Evolutionary conservation across 53 echinoderm and acorn worm species (phyloP).

Genomic region (Henricia sp.): DNA sequence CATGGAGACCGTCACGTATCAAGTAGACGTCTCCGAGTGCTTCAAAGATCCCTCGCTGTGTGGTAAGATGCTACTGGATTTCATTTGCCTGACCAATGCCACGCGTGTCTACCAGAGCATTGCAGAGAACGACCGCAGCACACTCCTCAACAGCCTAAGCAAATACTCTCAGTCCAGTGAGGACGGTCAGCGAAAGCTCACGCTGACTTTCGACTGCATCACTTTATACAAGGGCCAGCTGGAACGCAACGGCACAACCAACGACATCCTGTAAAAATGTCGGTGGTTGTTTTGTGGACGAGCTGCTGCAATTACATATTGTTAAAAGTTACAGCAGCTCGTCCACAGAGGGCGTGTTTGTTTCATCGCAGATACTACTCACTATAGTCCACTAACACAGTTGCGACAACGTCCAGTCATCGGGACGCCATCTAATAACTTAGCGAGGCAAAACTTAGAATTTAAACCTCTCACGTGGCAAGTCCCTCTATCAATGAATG

Average conservation of each 20-base stretch:
- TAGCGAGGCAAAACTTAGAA: too few species aligned
- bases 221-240: constrained; percentile 57
- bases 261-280: too few species aligned
- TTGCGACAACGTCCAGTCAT: too few species aligned
- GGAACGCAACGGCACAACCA: constrained; percentile 12
- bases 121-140: constrained; percentile 69
- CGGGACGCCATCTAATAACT: too few species aligned
- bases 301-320: too few species aligned
- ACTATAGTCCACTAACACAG: too few species aligned
- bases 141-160: constrained; percentile 67
- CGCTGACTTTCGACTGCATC: constrained; percentile 82
- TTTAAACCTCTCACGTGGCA: too few species aligned
- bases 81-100: constrained; percentile 93
- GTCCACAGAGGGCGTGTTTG: too few species aligned
- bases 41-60: constrained; percentile 63
- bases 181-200: constrained; percentile 68
- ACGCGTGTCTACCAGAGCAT: constrained; percentile 87
- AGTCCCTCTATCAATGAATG: too few species aligned
- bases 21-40: constrained; percentile 84
- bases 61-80: constrained; percentile 80
- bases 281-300: too few species aligned
- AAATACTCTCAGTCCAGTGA: constrained; percentile 51
- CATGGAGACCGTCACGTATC: constrained; percentile 74
- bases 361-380: too few species aligned
- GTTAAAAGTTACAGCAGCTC: too few species aligned